These are phyloP conservation scores for Eueides isabella DNA, from an alignment of 1,140 invertebrate genomes.

Conservation along the genomic window DNA sequence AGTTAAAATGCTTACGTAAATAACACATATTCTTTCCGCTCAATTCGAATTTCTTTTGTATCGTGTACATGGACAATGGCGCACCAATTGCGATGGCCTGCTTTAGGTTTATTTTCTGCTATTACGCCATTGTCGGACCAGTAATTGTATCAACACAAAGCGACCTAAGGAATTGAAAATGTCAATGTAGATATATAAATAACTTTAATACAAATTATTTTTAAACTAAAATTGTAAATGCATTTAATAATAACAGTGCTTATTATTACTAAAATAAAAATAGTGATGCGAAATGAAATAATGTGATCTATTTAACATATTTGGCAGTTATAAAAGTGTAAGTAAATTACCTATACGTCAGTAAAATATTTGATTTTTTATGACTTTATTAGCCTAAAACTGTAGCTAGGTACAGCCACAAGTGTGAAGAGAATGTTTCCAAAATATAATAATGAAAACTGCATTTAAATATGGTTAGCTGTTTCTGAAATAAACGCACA, in stretches of 20 bases:
- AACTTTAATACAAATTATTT: slow-evolving; percentile 1
- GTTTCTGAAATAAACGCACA: too few species aligned
- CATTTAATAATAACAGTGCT: not conserved
- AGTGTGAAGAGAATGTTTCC: too few species aligned
- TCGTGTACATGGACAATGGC: slow-evolving; percentile 68
- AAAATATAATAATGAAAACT: too few species aligned
- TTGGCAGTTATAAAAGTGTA: too few species aligned
- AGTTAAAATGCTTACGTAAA: slow-evolving; percentile 35
- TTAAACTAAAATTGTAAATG: not conserved
- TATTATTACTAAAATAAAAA: not conserved
- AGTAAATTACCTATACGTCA: too few species aligned
- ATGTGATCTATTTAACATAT: too few species aligned
- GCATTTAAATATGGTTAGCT: too few species aligned
- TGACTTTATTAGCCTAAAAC: too few species aligned
- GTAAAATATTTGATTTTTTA: too few species aligned
- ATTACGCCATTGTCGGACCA: slow-evolving; percentile 61
- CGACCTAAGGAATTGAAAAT: slow-evolving; percentile 31
- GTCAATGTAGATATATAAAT: slow-evolving; percentile 24
- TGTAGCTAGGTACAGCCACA: too few species aligned
- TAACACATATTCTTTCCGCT: slow-evolving; percentile 48
- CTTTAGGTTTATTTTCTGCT: slow-evolving; percentile 66
- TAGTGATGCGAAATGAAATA: not conserved
- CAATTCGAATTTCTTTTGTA: slow-evolving; percentile 64
- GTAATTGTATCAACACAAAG: slow-evolving; percentile 66
- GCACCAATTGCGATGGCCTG: slow-evolving; percentile 61